A percentile compares a stretch with the other conserved stretches of the same genome.
phyloP scores from a whole-genome alignment of 2,797 vertebrate genomes.

The Ctenochaetus hawaiiensis region DNA sequence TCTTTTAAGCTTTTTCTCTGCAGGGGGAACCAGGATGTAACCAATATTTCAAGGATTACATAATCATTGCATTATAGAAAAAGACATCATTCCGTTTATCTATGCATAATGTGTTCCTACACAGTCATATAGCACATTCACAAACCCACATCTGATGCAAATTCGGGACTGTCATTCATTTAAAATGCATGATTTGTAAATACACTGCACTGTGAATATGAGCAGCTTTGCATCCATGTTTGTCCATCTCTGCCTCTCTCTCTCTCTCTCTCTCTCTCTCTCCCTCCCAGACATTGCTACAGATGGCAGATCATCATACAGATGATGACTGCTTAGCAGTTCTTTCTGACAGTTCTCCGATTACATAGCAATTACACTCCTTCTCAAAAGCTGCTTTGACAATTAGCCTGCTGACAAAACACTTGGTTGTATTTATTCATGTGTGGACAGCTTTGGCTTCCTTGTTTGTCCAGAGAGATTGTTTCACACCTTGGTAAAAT shows the following conservation, averaged over 20 bases:
- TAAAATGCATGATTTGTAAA: constrained; percentile 55
- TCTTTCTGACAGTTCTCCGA: constrained; percentile 80
- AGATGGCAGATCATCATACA: constrained; percentile 82
- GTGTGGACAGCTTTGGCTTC: constrained; percentile 64
- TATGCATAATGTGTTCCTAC: constrained; percentile 33
- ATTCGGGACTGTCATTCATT: constrained; percentile 45
- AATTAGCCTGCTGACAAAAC: constrained; percentile 83
- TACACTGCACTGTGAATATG: constrained; percentile 39
- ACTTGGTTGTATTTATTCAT: constrained; percentile 74
- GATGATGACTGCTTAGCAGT: constrained; percentile 82
- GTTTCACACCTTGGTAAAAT: constrained; percentile 53
- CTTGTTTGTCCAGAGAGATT: constrained; percentile 58
- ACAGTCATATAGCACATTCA: constrained; percentile 31
- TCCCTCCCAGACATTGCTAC: constrained; percentile 63
- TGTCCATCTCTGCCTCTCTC: constrained; percentile 4
- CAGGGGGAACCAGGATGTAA: constrained; percentile 60
- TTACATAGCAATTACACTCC: constrained; percentile 82
- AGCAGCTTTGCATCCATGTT: constrained; percentile 42
- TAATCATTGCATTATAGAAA: constrained; percentile 75
- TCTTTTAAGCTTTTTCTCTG: constrained; percentile 70
- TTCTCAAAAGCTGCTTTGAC: constrained; percentile 79
- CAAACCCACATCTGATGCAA: constrained; percentile 30
- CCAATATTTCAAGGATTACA: constrained; percentile 77
- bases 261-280: too few species aligned
- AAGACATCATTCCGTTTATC: constrained; percentile 44